phyloP scores from a whole-genome alignment of 2,888 invertebrate species.

The Macrosoma leucophasiata region DNA sequence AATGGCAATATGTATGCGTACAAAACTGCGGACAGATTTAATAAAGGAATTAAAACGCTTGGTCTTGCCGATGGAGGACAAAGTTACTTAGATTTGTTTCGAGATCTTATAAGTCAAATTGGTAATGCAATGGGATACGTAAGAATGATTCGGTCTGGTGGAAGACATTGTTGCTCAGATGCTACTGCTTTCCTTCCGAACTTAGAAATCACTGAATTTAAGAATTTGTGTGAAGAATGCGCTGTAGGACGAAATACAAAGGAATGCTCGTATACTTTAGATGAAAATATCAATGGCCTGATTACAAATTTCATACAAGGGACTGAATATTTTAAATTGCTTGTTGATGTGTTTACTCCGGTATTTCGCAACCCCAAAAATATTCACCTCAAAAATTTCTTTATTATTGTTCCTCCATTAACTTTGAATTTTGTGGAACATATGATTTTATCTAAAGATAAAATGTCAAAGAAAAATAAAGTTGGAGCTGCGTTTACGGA shows the following conservation, averaged over 20 bases:
- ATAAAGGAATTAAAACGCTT: conserved; percentile 90
- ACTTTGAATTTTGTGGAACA: conserved; percentile 97
- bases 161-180: conserved; percentile 92
- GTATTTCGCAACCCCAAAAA: conserved; percentile 91
- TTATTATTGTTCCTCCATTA: conserved; percentile 93
- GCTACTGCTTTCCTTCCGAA: conserved; percentile 93
- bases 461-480: conserved; percentile 92
- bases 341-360: conserved; percentile 94
- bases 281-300: conserved; percentile 85
- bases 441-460: conserved; percentile 92
- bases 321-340: conserved; percentile 90
- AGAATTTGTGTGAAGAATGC: conserved; percentile 77
- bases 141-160: conserved; percentile 94
- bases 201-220: conserved; percentile 78
- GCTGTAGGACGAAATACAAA: conserved; percentile 76
- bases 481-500: conserved; percentile 94
- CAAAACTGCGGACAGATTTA: conserved; percentile 95
- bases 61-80: conserved; percentile 88
- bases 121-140: conserved; percentile 98
- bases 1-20: conserved; percentile 86
- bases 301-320: conserved; percentile 90
- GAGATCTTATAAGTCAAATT: conserved; percentile 94
- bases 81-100: conserved; percentile 94
- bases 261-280: conserved; percentile 82
- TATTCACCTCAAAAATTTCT: conserved; percentile 93